These are phyloP conservation scores for Cettia cetti DNA, from an alignment of 2,113 vertebrate genomes.

Conservation along the genomic window DNA sequence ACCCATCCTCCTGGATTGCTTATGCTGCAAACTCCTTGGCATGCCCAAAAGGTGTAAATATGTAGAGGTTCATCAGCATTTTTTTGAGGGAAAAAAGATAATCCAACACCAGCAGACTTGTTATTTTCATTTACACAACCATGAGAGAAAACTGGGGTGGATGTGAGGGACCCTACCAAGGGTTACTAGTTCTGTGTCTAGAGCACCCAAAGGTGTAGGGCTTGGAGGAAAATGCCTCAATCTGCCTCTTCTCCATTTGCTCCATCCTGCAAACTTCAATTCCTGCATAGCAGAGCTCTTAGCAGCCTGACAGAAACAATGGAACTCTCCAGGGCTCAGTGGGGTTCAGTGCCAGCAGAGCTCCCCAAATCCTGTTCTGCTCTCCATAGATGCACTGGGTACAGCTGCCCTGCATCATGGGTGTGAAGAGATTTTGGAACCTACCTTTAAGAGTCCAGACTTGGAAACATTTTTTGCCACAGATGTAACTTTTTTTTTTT, in stretches of 20 bases:
- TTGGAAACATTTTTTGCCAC: neutral
- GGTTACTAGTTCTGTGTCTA: neutral
- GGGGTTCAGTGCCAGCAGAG: neutral
- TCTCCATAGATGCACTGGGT: neutral
- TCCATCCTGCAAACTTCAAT: neutral
- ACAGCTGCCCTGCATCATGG: neutral
- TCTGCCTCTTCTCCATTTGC: neutral
- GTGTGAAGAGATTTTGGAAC: neutral
- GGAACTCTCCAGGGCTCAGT: neutral
- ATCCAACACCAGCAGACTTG: neutral
- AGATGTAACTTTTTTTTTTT: neutral
- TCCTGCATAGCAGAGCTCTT: neutral
- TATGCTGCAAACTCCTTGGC: neutral
- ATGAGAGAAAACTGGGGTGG: neutral
- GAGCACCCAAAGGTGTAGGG: neutral
- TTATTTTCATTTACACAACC: neutral
- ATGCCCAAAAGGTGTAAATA: neutral
- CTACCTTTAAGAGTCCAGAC: neutral
- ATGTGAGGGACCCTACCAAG: neutral
- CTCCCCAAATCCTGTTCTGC: rapidly evolving
- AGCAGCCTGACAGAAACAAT: neutral
- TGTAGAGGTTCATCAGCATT: neutral
- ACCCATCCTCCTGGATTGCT: neutral
- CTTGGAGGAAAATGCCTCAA: rapidly evolving
- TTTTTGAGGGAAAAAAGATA: neutral